These are phyloP conservation scores for Imbricaverruca yamaguchii DNA, from an alignment of 2,888 invertebrate genomes.

Conservation along the genomic window DNA sequence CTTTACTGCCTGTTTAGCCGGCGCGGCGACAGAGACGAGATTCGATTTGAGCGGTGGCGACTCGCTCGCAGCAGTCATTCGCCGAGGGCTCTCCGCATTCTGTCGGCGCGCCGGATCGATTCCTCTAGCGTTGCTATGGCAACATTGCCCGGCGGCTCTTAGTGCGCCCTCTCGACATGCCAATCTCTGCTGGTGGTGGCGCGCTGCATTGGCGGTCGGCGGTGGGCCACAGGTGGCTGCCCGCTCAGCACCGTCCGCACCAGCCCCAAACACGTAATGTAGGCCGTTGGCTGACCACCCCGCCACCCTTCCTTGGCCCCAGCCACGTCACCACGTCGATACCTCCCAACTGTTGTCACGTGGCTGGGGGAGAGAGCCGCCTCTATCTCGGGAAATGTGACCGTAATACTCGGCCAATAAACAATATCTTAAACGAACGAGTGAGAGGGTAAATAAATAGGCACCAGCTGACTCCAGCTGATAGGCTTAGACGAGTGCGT, in stretches of 20 bases:
- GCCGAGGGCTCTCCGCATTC: neutral
- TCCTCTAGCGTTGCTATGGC: constrained; percentile 7
- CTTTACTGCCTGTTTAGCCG: too few species aligned
- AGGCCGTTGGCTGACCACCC: neutral
- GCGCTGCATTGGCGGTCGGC: neutral
- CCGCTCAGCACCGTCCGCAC: neutral
- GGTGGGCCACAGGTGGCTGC: neutral
- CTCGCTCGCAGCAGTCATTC: neutral
- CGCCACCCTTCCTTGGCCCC: neutral
- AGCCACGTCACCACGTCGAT: too few species aligned
- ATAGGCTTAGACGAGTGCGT: neutral
- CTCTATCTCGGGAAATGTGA: neutral
- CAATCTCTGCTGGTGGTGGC: constrained; percentile 5
- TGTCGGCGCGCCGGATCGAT: neutral
- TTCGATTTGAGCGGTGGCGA: neutral
- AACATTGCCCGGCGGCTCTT: neutral
- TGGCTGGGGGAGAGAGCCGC: too few species aligned
- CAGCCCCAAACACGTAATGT: too few species aligned
- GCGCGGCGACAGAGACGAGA: neutral
- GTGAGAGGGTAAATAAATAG: neutral
- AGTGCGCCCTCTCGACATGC: neutral
- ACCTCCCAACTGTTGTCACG: too few species aligned
- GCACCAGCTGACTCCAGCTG: neutral
- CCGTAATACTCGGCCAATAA: neutral
- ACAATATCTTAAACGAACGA: neutral